These are phyloP conservation scores for Sarcophaga peregrina DNA, from an alignment of 1,140 invertebrate species.

Conservation along the genomic window DNA sequence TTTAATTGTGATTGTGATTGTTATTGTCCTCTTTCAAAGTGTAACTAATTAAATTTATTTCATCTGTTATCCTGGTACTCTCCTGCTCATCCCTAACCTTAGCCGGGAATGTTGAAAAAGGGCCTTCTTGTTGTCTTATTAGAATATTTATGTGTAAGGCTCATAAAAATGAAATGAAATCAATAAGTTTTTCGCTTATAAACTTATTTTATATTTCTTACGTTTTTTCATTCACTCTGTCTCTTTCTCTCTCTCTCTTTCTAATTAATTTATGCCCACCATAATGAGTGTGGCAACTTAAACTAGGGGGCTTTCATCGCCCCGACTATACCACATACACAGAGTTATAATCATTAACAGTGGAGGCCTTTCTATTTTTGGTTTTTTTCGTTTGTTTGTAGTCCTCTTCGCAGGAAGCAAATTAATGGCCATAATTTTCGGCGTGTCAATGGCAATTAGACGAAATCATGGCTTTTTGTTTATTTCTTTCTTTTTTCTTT, in stretches of 20 bases:
- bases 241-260: too few species aligned
- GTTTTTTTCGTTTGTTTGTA: background rate
- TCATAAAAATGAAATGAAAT: slow-evolving; percentile 8
- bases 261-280: background rate
- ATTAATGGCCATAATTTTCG: slow-evolving; percentile 31
- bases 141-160: background rate
- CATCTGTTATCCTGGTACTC: background rate
- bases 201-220: background rate
- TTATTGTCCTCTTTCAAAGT: background rate
- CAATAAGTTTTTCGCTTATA: background rate
- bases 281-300: slow-evolving; percentile 8
- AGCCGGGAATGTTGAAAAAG: background rate
- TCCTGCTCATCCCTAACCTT: background rate
- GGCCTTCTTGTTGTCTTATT: background rate
- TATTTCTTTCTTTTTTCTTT: background rate
- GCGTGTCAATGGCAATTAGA: slow-evolving; percentile 32
- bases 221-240: too few species aligned
- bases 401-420: background rate
- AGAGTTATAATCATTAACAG: too few species aligned
- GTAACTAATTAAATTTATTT: background rate
- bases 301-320: background rate
- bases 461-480: background rate
- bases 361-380: background rate
- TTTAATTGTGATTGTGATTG: too few species aligned
- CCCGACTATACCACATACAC: too few species aligned